Conservation (phyloP, 2,113 vertebrate genomes). For the Maccullochella peelii region DNA sequence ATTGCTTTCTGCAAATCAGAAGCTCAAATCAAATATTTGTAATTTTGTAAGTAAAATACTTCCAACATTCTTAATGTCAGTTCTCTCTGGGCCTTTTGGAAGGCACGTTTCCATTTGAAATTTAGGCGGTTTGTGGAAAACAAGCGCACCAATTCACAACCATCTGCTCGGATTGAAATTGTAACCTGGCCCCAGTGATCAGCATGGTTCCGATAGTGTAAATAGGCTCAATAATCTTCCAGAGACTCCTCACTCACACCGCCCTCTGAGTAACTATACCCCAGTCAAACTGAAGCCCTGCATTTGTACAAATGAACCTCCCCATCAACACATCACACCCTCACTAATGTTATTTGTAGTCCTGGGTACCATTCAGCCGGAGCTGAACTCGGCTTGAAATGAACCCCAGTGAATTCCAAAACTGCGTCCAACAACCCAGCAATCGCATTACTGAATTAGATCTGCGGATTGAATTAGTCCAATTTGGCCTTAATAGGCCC, state of each 20-base stretch:
- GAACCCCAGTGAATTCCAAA: slow-evolving; percentile 41
- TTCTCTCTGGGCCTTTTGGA: not conserved
- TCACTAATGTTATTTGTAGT: not conserved
- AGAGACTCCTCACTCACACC: too few species aligned
- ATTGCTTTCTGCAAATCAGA: slow-evolving; percentile 1
- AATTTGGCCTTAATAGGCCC: slow-evolving; percentile 74
- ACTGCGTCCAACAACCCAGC: slow-evolving; percentile 36
- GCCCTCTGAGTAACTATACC: not conserved
- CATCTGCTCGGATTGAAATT: not conserved
- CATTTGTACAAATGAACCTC: slow-evolving; percentile 11
- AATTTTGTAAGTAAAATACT: not conserved
- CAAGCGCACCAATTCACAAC: not conserved
- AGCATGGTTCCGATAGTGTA: not conserved
- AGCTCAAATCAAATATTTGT: not conserved
- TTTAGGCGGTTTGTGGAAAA: not conserved
- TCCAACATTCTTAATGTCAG: not conserved
- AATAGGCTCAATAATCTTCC: not conserved
- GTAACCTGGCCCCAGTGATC: not conserved
- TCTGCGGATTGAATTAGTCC: slow-evolving; percentile 75
- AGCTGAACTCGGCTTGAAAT: not conserved
- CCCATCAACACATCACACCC: not conserved
- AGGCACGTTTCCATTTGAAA: not conserved
- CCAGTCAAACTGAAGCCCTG: not conserved
- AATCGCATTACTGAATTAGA: slow-evolving; percentile 67
- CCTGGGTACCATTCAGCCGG: not conserved